Evolutionary conservation across 2,888 invertebrate species (phyloP).

Genomic region (Harpalus rufipes): DNA sequence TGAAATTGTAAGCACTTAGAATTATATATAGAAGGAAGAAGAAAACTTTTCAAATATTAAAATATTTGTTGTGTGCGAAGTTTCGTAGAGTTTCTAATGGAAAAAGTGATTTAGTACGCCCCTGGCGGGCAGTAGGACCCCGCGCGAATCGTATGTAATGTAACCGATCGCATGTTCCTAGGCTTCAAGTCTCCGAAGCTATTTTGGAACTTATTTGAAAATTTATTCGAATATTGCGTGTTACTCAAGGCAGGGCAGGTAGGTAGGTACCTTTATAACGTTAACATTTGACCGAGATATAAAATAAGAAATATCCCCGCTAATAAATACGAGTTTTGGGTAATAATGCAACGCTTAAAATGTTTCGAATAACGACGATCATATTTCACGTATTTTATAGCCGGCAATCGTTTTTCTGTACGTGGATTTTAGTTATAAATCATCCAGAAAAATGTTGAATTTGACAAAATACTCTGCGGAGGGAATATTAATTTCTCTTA

Average conservation of each 20-base stretch:
- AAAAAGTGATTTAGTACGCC: constrained; percentile 4
- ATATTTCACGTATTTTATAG: constrained; percentile 58
- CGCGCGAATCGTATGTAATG: constrained; percentile 47
- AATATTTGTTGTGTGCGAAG: background rate
- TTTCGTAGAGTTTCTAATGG: background rate
- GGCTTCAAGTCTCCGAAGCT: constrained; percentile 51
- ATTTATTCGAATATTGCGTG: constrained; percentile 66
- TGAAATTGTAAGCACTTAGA: too few relatives aligned
- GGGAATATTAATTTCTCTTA: constrained; percentile 49
- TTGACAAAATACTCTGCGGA: constrained; percentile 31
- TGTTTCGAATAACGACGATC: constrained; percentile 52
- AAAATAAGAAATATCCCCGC: constrained; percentile 61
- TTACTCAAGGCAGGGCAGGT: constrained; percentile 43
- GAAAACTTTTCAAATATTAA: background rate
- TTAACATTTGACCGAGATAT: constrained; percentile 63
- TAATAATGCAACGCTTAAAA: constrained; percentile 63
- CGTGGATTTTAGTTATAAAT: constrained; percentile 54
- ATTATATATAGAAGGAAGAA: background rate
- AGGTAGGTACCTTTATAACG: constrained; percentile 50
- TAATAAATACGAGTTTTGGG: constrained; percentile 64
- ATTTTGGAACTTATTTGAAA: constrained; percentile 66
- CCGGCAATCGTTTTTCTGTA: constrained; percentile 50
- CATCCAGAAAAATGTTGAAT: constrained; percentile 34
- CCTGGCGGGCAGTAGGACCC: constrained; percentile 19
- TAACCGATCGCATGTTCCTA: constrained; percentile 60